Evolutionary conservation across 2,113 vertebrate genomes (phyloP).

Genomic region (Phalacrocorax carbo): DNA sequence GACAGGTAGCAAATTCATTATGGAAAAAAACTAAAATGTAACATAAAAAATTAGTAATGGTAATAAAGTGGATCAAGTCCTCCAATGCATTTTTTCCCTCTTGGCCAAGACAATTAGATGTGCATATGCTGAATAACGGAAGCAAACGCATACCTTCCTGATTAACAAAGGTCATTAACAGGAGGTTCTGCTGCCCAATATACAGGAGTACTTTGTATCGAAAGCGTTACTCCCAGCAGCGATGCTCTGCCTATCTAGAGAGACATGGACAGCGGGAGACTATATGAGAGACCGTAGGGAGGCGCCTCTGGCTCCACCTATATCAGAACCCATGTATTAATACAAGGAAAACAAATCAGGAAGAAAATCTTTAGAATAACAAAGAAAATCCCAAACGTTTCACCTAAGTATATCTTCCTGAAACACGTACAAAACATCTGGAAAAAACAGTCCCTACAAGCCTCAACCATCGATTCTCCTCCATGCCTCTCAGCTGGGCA

Average conservation of each 20-base stretch:
- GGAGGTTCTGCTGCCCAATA: not conserved
- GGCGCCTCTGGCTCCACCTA: not conserved
- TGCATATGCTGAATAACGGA: not conserved
- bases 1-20: not conserved
- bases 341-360: not conserved
- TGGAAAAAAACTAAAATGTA: not conserved
- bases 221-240: not conserved
- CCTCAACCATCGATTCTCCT: not conserved
- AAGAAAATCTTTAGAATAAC: not conserved
- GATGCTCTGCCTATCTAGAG: not conserved
- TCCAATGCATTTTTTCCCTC: not conserved
- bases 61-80: not conserved
- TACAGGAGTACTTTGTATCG: not conserved
- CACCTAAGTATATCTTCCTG: not conserved
- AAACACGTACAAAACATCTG: not conserved
- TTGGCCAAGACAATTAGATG: not conserved
- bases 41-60: not conserved
- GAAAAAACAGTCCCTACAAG: not conserved
- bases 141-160: not conserved
- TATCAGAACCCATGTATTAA: not conserved
- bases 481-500: not conserved
- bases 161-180: not conserved
- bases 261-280: not conserved
- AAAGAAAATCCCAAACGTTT: not conserved
- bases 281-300: accelerated